A percentile compares a stretch with the other conserved stretches of the same genome.
Evolutionary conservation across 2,797 vertebrate genomes (phyloP).

Genomic region (Aratinga solstitialis): DNA sequence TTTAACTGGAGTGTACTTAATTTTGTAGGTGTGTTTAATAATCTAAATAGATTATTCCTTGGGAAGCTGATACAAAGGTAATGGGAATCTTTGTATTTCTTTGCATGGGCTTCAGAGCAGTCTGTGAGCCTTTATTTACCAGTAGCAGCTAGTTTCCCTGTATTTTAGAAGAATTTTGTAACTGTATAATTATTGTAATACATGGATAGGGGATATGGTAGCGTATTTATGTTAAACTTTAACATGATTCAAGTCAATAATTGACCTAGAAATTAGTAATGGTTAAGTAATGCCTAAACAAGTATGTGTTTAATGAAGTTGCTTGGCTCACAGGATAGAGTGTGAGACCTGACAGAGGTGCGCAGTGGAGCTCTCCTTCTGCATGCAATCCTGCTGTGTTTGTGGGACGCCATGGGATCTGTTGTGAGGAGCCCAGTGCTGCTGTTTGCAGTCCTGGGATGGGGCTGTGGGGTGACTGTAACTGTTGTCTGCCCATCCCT

Average conservation of each 20-base stretch:
- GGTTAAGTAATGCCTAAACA: neutral
- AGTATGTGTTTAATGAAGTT: neutral
- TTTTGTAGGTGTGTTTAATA: constrained; percentile 7
- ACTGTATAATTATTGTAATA: neutral
- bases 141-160: neutral
- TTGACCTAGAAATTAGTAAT: neutral
- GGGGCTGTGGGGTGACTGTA: neutral
- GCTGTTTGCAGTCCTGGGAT: neutral
- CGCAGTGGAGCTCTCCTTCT: neutral
- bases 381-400: rapidly evolving
- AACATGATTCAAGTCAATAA: neutral
- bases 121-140: neutral
- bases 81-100: neutral
- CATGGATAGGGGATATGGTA: neutral
- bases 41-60: neutral
- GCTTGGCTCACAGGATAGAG: neutral
- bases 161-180: neutral
- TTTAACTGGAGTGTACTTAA: constrained; percentile 11
- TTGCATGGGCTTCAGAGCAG: neutral
- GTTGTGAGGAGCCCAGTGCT: neutral
- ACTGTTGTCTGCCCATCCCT: neutral
- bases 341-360: neutral
- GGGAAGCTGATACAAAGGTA: neutral
- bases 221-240: neutral
- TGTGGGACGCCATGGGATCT: rapidly evolving